phyloP scores from a whole-genome alignment of 2,113 vertebrate genomes.

The Pteropus alecto region DNA sequence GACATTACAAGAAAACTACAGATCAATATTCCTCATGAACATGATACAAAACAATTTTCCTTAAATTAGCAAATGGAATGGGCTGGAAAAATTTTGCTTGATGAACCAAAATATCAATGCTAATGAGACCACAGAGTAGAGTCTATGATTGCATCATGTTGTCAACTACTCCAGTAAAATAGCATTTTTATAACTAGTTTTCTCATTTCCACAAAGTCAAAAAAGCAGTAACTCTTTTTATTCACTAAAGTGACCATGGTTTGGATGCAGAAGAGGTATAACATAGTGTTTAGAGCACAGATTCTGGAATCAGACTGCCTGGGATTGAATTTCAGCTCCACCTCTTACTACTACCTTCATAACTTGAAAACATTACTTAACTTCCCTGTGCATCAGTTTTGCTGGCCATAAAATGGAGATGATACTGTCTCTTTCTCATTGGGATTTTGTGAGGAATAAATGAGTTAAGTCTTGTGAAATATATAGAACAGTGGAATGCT shows the following conservation, averaged over 20 bases:
- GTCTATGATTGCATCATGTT: neutral
- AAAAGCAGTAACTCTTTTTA: neutral
- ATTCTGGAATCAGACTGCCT: neutral
- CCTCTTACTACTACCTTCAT: neutral
- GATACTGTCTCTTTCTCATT: neutral
- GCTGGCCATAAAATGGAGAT: neutral
- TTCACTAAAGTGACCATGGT: neutral
- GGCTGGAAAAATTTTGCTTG: neutral
- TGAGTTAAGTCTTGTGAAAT: neutral
- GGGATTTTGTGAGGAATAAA: neutral
- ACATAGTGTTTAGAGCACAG: neutral
- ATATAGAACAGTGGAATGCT: neutral
- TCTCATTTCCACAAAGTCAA: neutral
- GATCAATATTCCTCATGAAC: neutral
- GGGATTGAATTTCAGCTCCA: neutral
- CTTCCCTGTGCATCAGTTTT: neutral
- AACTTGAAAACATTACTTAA: neutral
- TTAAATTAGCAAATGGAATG: neutral
- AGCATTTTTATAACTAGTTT: neutral
- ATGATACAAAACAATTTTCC: neutral
- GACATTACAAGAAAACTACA: neutral
- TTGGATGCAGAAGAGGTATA: neutral
- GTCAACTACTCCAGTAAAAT: neutral
- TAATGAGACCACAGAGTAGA: neutral
- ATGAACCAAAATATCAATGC: neutral